Conservation (phyloP, 2,113 vertebrate species). For the Hipposideros armiger region DNA sequence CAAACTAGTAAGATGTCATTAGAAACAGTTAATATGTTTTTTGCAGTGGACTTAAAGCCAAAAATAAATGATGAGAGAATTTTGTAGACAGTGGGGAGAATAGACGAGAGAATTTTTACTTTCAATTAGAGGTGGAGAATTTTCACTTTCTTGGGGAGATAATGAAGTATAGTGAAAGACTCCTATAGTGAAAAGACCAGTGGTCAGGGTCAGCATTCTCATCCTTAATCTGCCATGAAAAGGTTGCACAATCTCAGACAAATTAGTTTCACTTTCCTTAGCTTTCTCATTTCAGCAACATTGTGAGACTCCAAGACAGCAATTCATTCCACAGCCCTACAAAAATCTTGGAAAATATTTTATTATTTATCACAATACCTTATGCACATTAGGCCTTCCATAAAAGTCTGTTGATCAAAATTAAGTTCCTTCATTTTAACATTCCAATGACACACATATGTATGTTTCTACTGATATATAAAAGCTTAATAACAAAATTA, state of each 20-base stretch:
- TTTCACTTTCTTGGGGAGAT: not conserved
- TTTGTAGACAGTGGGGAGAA: not conserved
- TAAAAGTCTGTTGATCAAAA: not conserved
- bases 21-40: constrained; percentile 13
- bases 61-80: not conserved
- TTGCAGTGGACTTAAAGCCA: not conserved
- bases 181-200: not conserved
- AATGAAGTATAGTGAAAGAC: not conserved
- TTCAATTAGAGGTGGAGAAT: not conserved
- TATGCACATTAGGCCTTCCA: not conserved
- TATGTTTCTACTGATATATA: not conserved
- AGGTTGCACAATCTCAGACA: not conserved
- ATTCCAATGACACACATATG: not conserved
- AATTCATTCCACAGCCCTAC: not conserved
- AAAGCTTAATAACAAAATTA: not conserved
- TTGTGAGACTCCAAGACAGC: not conserved
- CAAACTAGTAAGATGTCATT: not conserved
- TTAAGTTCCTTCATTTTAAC: not conserved
- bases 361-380: not conserved
- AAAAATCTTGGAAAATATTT: not conserved
- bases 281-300: not conserved
- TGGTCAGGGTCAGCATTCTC: not conserved
- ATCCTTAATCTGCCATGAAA: not conserved
- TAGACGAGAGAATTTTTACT: not conserved
- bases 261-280: not conserved